Base-by-base conservation (phyloP, 2,113 vertebrate species). In the Tachysurus vachellii region DNA sequence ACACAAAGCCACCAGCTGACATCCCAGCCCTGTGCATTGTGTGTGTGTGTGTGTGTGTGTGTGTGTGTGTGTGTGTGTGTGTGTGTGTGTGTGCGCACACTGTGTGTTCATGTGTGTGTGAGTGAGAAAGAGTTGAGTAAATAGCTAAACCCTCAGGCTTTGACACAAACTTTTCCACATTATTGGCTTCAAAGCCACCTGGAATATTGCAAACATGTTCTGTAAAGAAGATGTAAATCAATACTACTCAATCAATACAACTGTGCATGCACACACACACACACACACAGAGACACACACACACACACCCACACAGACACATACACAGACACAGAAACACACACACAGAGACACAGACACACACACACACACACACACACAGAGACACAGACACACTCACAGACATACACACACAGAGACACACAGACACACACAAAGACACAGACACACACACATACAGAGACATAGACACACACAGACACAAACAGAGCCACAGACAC, bases 241-340 rank as follows among this genome's bases (percentile, higher is more conserved):
- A 66, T 50, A 66, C 81, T 36, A n/a, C 1, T 36, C 36, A 36
- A 36, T 36, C 36, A 36, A 36, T 28, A 82, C 59, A 21, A 75
- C 11, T 13, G 19, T 16, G 0, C 42, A 83, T 31, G 62, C 31
- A 77, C 84, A 80, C 53, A 83, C 62, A 80, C 50, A 71, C 36
- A 73, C 11, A 85, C 76, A 85, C 31, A 73, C 83, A 68, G 28
- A 82, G 68, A 79, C n/a, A 70, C 61, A 73, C 62, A 80, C 66
- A 57, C 28, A 66, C n/a, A 70, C 50, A 73, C 62, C 71, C 68
- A 68, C 47, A 76, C n/a, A 64, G 50, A 62, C 53, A 80, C 68
- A 68, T 31, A 76, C 13, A 70, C 23, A 61, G 44, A 80, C 28
- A 59, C 47, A 36, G 36, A 36, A 47, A 85, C 64, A 81, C 54